Conservation (phyloP, 2,113 vertebrate species). For the Hippocampus abdominalis region DNA sequence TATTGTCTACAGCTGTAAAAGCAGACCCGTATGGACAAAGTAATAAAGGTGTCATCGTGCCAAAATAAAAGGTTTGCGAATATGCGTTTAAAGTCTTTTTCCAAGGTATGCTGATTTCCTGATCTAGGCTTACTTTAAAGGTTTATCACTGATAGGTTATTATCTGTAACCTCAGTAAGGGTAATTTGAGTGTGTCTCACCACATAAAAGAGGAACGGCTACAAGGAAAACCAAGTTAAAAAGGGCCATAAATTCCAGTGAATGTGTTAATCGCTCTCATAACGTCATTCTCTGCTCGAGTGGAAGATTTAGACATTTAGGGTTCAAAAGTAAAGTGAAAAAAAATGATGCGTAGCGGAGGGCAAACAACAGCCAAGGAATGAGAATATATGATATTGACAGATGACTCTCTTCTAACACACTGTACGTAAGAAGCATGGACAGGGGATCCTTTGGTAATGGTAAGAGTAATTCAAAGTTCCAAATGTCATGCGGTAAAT, state of each 20-base stretch:
- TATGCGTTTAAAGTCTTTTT: neutral
- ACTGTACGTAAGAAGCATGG: neutral
- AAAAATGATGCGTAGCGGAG: neutral
- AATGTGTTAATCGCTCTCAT: conserved; percentile 15
- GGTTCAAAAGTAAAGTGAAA: conserved; percentile 20
- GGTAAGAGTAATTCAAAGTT: neutral
- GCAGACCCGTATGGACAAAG: neutral
- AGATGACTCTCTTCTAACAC: neutral
- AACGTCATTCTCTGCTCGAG: conserved; percentile 29
- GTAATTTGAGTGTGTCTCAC: conserved; percentile 19
- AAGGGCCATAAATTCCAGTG: conserved; percentile 18
- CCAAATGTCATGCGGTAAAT: no score
- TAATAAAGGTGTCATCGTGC: neutral
- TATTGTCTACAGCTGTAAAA: neutral
- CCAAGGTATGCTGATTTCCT: neutral
- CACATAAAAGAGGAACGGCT: conserved; percentile 7
- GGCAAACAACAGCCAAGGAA: neutral
- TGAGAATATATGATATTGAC: neutral
- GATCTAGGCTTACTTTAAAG: neutral
- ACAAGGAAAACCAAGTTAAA: conserved; percentile 16
- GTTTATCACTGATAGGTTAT: neutral
- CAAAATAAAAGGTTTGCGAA: neutral
- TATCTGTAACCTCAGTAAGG: conserved; percentile 1
- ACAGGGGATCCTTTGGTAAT: neutral
- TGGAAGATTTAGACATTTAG: conserved; percentile 25